Base-by-base conservation (phyloP, 2,888 invertebrate genomes). In the Hyles lineata region DNA sequence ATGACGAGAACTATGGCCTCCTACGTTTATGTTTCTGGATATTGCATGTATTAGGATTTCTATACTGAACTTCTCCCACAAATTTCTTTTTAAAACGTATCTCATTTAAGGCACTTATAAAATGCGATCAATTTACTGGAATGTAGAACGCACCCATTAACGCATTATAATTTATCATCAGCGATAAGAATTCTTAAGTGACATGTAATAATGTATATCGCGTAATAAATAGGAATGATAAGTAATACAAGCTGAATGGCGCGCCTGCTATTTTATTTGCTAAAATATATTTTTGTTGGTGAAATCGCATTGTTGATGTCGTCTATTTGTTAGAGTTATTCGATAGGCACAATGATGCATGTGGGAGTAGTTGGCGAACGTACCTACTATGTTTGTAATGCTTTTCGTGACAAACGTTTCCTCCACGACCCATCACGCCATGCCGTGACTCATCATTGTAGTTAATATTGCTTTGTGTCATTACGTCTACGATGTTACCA, bases 331-430 rank as follows among this genome's bases (percentile, higher is more conserved):
- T 59, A 67, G 32, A 72, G 63, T 75, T 70, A 75, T 78, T 79
- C 77, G 76, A 80, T 76, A 76, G 74, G 72, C 71, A 75, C 62
- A 74, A 59, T 70, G 43, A 71, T 76, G 79, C 79, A 80, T 83
- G 84, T 83, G 78, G 79, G 78, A 74, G 78, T 80, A 76, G 75
- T 35, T 23, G 70, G 70, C 60, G 74, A 63, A 2, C 55, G 63
- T 72, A 62, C 50, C 62, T 32, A 69, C 61, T 74, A 62, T 62
- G 61, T 72, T 50, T 71, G 29, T 71, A 62, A 52, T 62, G 32
- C 87, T 86, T 88, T 86, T 89, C 87, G 88, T 91, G 89, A 88
- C 89, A 87, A 89, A 86, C 83, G 81, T 87, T 89, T 89, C 87
- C 87, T 87, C 82, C 79, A 78, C 82, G 81, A 85, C 84, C 84